Conservation (phyloP, 64 coral and sea anemone genomes). For the Trachythela sp. region DNA sequence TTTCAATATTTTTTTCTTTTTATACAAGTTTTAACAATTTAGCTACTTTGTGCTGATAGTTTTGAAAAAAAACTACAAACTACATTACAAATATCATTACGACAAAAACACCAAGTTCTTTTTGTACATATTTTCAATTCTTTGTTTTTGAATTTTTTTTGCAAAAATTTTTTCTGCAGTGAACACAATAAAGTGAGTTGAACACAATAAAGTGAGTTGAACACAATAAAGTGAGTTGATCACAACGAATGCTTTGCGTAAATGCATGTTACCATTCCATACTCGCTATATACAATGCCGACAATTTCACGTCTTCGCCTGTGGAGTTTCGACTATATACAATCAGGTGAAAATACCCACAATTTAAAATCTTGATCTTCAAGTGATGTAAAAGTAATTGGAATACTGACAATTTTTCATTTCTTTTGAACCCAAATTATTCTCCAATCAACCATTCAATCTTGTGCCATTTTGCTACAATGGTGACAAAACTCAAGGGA, state of each 20-base stretch:
- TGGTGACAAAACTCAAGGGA: neutral
- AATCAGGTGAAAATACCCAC: slow-evolving; percentile 10
- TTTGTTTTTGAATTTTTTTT: neutral
- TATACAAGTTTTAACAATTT: neutral
- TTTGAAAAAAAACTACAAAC: neutral
- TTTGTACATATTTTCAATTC: neutral
- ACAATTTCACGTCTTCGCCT: neutral
- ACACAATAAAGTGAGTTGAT: neutral
- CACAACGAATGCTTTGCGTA: neutral
- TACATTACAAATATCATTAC: neutral
- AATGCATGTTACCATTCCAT: slow-evolving; percentile 10
- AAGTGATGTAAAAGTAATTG: neutral
- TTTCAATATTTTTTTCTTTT: neutral
- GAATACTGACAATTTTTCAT: neutral
- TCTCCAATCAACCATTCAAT: neutral
- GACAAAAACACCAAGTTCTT: neutral
- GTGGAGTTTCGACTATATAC: neutral
- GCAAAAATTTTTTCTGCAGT: neutral
- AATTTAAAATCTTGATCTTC: neutral
- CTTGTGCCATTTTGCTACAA: neutral
- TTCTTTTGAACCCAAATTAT: neutral
- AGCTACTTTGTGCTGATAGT: neutral
- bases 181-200: neutral
- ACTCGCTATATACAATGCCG: neutral
- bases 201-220: too few relatives aligned